Base-by-base conservation (phyloP, 2,797 vertebrate genomes). In the Staurois parvus region DNA sequence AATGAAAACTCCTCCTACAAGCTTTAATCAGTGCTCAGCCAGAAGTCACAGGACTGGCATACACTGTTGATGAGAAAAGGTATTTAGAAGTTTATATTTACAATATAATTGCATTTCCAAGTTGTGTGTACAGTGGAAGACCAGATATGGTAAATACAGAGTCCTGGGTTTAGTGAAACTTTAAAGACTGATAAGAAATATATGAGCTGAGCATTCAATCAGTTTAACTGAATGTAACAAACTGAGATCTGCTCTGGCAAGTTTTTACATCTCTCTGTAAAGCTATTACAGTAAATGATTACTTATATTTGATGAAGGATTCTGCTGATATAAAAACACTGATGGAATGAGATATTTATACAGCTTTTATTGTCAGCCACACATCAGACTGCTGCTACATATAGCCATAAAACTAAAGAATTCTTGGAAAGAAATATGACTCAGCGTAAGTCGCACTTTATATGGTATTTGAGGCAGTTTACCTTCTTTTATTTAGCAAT, bases 301-400 rank as follows among this genome's bases (percentile, higher is more conserved):
- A 30, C 84, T 72, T 64, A 66, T 6, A 66, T 72, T 34, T 79
- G 76, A 79, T 79, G 40, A 73, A 72, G 32, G 70, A 28, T 74
- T 72, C 30, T 73, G 72, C 72, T 62, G 62, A 70, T 52, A 34
- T 73, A 72, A n/a, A 85, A 70, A 73, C 73, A 85, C 26, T 79
- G 69, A 79, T n/a, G 40, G 64, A 67, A 79, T 67, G 28, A 79
- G 59, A 85, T 79, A 66, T 73, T 66, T 85, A 78, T 73, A 26
- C 28, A 67, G 52, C 59, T 79, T 64, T 66, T 72, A 84, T 68
- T 30, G 40, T 48, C 45, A 72, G 32, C 73, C 42, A 70, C 32
- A 84, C 48, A 62, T 77, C 28, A 56, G 67, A 56, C 72, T 76
- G 26, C 68, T 42, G 83, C 45, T 72, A 59, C 70, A 84, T 34